Evolutionary conservation across 1,140 invertebrate species (phyloP).

Genomic region (Stegodyphus mimosarum): DNA sequence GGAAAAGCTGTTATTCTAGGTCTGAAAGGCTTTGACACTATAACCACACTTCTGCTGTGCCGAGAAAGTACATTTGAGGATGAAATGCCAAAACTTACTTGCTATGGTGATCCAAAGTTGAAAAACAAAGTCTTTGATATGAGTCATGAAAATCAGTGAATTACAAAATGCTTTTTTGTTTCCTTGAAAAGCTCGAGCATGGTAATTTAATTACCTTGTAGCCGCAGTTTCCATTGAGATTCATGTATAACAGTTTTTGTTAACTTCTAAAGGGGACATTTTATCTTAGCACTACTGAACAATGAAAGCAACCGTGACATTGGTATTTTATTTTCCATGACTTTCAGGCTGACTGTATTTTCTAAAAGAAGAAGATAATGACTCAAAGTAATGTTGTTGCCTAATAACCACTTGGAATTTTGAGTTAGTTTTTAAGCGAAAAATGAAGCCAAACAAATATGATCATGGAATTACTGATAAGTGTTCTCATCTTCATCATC

Average conservation of each 20-base stretch:
- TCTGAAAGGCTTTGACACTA: conserved; percentile 69
- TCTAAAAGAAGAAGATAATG: neutral
- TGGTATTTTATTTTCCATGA: no score
- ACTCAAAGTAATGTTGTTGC: conserved; percentile 2
- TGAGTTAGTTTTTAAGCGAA: neutral
- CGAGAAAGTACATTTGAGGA: conserved; percentile 61
- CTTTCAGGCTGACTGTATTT: no score
- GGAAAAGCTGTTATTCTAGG: conserved; percentile 79
- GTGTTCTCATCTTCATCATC: neutral
- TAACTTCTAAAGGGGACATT: no score
- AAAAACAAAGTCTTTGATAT: conserved; percentile 67
- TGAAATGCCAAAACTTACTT: conserved; percentile 62
- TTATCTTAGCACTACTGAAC: no score
- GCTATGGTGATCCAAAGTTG: conserved; percentile 67
- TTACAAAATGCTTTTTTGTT: neutral
- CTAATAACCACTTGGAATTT: neutral
- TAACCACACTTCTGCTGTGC: conserved; percentile 74
- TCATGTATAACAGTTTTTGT: neutral
- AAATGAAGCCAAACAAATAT: neutral
- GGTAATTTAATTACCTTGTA: neutral
- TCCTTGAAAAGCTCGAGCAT: neutral
- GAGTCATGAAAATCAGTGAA: conserved; percentile 61
- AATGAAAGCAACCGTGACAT: no score
- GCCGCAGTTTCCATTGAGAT: neutral
- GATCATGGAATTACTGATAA: neutral